Evolutionary conservation across 1,140 invertebrate genomes (phyloP), one percentile per base, ranked within the genome.

Genomic region (Rhysida immarginata): DNA sequence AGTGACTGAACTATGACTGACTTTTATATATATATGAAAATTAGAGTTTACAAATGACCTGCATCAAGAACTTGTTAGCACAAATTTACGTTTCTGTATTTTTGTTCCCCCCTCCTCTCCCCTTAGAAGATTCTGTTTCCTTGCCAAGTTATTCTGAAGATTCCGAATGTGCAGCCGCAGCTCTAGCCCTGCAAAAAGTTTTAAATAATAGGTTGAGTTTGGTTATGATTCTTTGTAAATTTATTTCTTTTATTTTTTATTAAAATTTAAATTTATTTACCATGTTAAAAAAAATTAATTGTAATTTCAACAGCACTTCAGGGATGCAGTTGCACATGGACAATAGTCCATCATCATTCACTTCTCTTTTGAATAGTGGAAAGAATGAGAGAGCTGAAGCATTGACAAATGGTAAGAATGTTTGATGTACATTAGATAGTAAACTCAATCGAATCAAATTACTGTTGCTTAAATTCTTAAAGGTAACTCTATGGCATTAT

Each of bases 121-220:
- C 54, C 53, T 2, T 43, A 60, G 69, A 71, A 59, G 70, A 72
- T 59, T 70, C 68, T 8, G 60, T 68, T 23, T 70, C 69, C n/a
- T 65, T 72, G 44, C 62, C 70, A 50, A 71, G 68, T 52, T 65
- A 64, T 63, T 68, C 64, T 55, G 70, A 66, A 64, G 61, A 61
- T 41, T 63, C 67, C 16, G 65, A 69, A 49, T 64, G 60, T 57
- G 70, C 69, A 41, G 67, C 63, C 8, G 62, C 66, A 46, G 69
- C 68, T 43, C 50, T 71, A 13, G 63, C 64, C 23, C 54, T 67
- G 27, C 29, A 61, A 51, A 56, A 58, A 54, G 42, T 56, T 44
- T 21, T 53, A 26, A 1, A 56, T 24, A 45, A 43, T 5, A 42
- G n/a, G 42, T 54, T 20, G 5, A 27, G 13, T 41, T 41, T 11